phyloP scores from a whole-genome alignment of 1,140 invertebrate species.

The Scaptodrosophila lebanonensis region DNA sequence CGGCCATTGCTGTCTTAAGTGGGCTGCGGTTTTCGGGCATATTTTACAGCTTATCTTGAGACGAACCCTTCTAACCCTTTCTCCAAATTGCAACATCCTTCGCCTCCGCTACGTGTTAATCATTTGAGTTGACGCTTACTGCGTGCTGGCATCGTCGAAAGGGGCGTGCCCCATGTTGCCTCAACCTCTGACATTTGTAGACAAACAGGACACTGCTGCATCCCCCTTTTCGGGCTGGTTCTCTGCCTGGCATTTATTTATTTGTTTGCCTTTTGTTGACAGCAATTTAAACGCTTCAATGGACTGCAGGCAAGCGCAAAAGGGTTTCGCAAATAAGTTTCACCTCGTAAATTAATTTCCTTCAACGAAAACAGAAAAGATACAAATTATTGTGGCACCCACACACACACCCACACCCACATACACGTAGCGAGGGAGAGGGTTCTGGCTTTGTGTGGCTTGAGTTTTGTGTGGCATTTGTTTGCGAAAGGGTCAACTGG shows the following conservation, averaged over 20 bases:
- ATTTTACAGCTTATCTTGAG: slow-evolving; percentile 39
- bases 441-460: too few relatives aligned
- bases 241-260: slow-evolving; percentile 57
- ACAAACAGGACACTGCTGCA: slow-evolving; percentile 46
- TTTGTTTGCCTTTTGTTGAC: slow-evolving; percentile 73
- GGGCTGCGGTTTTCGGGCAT: slow-evolving; percentile 24
- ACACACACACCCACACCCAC: too few relatives aligned
- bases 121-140: slow-evolving; percentile 56
- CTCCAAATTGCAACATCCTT: neutral
- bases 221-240: neutral
- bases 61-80: slow-evolving; percentile 2
- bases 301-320: slow-evolving; percentile 53
- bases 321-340: slow-evolving; percentile 72
- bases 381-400: slow-evolving; percentile 43
- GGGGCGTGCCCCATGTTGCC: too few relatives aligned
- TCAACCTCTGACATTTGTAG: slow-evolving; percentile 44
- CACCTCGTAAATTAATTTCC: slow-evolving; percentile 71
- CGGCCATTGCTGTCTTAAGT: slow-evolving; percentile 21
- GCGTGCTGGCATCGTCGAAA: too few relatives aligned
- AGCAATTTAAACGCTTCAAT: slow-evolving; percentile 74
- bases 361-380: slow-evolving; percentile 32
- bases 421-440: neutral
- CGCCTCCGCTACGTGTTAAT: slow-evolving; percentile 51
- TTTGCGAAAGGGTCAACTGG: too few relatives aligned
- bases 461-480: too few relatives aligned